Evolutionary conservation across 2,888 invertebrate species (phyloP), one percentile per base, ranked within the genome.

Genomic region (Erpobdella octoculata): DNA sequence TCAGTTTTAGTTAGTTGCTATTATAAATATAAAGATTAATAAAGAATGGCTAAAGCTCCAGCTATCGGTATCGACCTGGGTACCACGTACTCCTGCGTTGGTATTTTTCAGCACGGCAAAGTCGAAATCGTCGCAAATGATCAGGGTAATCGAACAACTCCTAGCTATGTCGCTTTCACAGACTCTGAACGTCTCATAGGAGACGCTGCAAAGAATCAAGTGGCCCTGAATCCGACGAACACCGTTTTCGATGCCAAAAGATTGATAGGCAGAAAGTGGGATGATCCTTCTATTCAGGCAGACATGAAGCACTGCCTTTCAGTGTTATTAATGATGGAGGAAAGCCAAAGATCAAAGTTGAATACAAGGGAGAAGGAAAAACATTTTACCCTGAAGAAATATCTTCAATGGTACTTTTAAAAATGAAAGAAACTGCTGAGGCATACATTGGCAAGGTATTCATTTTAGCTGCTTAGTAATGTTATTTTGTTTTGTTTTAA

Each of bases 321-420:
- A 87, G 87, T 2, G 81, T 83, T n/a, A 67, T 79, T n/a, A 78
- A 75, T 76, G 81, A 81, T 4, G 77, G 70, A 31, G 75, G 76
- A 5, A 81, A 81, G 74, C 82, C 82, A 15, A 83, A 81, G 74
- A 78, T 76, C 65, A 36, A 73, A 71, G 80, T 83, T 0, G 78
- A 89, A 74, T 93, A 91, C 86, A 93, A 93, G 82, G 92, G 92
- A 59, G 93, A 93, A 84, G 85, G 85, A 73, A 95, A 94, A 83
- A 88, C 88, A 3, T 93, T 93, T 86, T 90, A 89, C 85, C 92
- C 93, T 0, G 93, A 93, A 84, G 93, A 93, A 86, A 89, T 93
- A 76, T 91, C 90, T 80, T 92, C 92, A 48, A 93, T 93, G 93
- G 92, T 93, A 70, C 86, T 94, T 74, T 89, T 88, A 35, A 93